A percentile compares a stretch with the other conserved stretches of the same genome.
Evolutionary conservation across 2,888 invertebrate genomes (phyloP).

Genomic region (Hydrotaea diabolus): DNA sequence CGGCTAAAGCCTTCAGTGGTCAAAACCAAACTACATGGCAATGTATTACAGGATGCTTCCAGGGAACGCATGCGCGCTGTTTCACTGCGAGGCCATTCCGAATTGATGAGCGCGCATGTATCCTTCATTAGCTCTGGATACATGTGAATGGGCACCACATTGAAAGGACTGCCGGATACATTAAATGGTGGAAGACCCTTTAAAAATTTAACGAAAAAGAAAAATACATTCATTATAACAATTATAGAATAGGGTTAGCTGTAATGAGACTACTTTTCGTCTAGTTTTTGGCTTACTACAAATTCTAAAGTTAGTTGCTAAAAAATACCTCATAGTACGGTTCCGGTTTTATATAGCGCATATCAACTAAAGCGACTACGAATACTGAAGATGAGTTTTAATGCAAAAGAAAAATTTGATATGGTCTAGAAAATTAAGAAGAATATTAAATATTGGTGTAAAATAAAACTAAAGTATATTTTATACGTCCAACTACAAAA

Average conservation of each 20-base stretch:
- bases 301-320: constrained; percentile 38
- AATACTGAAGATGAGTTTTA: constrained; percentile 56
- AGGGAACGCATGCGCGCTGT: constrained; percentile 89
- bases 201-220: constrained; percentile 32
- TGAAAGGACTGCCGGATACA: constrained; percentile 80
- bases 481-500: too few species aligned
- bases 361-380: constrained; percentile 70
- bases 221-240: constrained; percentile 17
- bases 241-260: not conserved
- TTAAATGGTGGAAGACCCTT: constrained; percentile 81
- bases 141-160: constrained; percentile 87
- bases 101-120: constrained; percentile 89
- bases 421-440: constrained; percentile 52
- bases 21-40: constrained; percentile 88
- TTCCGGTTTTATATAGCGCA: constrained; percentile 79
- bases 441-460: not conserved
- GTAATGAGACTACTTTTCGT: constrained; percentile 1
- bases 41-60: constrained; percentile 86
- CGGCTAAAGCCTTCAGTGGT: constrained; percentile 82
- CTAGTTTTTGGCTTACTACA: constrained; percentile 6
- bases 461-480: too few species aligned
- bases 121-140: constrained; percentile 86
- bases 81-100: constrained; percentile 93
- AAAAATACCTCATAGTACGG: constrained; percentile 79
- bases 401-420: constrained; percentile 50